Evolutionary conservation across 2,888 invertebrate species (phyloP), one percentile per base, ranked within the genome.

Genomic region (Rugalucina vietnamica): DNA sequence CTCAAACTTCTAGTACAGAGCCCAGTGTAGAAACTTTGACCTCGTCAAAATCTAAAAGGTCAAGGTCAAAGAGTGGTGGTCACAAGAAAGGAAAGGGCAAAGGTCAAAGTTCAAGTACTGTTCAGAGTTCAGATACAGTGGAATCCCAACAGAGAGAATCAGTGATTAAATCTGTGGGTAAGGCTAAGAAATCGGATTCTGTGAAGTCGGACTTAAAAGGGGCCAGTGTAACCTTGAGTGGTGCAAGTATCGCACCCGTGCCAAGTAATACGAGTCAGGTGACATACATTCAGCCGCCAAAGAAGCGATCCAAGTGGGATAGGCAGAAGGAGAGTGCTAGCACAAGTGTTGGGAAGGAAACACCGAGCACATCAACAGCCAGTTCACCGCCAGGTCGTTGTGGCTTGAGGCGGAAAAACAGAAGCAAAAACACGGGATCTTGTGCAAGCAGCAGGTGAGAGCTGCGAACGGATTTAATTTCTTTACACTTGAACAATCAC

Each of bases 381-480:
- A 69, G 79, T 21, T 79, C 81, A 43, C 88, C 90, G 90, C 88
- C 90, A 60, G 89, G 90, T 89, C 90, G 88, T 71, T 82, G 81
- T 39, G 86, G 91, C 90, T 90, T 90, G 85, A 86, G 91, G 89
- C 91, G 91, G 89, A 90, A 90, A 80, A 86, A 86, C 29, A 85
- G 90, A 76, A 86, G 81, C 87, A 93, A 90, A 89, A 93, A 92
- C 89, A 97, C 97, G 96, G 96, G 97, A 95, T 96, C 96, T 93
- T 96, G 96, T 95, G 96, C 96, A 86, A 96, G 96, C 92, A 96
- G 96, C 93, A 96, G 96, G 93, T 92, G 81, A 82, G 88, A 81
- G n/a, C 1, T 18, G 5, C 1, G 8, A n/a, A n/a, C n/a, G n/a
- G n/a, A n/a, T n/a, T n/a, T n/a, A n/a, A n/a, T n/a, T n/a, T n/a